phyloP scores from a whole-genome alignment of 2,888 invertebrate genomes.

The Caprella mutica region DNA sequence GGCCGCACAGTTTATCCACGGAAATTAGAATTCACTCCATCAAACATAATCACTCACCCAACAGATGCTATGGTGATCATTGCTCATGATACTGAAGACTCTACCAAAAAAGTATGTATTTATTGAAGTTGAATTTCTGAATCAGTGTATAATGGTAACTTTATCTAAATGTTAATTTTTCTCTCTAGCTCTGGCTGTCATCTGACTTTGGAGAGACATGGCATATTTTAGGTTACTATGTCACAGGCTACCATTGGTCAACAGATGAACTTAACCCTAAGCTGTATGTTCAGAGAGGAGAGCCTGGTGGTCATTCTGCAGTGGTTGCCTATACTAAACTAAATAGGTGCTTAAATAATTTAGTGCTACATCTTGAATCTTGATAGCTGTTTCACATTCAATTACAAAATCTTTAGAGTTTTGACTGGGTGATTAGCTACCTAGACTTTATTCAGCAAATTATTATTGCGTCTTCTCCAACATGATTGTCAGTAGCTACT shows the following conservation, averaged over 20 bases:
- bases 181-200: slow-evolving; percentile 59
- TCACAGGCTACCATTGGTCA: slow-evolving; percentile 67
- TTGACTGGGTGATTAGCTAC: too few species aligned
- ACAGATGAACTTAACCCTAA: slow-evolving; percentile 38
- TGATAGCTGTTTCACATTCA: too few species aligned
- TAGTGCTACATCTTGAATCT: too few species aligned
- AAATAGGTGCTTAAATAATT: slow-evolving; percentile 36
- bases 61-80: slow-evolving; percentile 57
- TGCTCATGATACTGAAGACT: slow-evolving; percentile 60
- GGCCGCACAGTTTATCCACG: slow-evolving; percentile 54
- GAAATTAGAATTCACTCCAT: slow-evolving; percentile 60
- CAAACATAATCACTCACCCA: slow-evolving; percentile 64
- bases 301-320: slow-evolving; percentile 50
- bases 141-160: neutral
- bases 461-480: too few species aligned
- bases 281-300: slow-evolving; percentile 50
- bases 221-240: slow-evolving; percentile 55
- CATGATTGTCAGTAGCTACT: too few species aligned
- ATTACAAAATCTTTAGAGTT: too few species aligned
- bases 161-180: neutral
- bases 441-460: too few species aligned
- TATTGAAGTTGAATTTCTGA: neutral
- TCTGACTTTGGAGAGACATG: slow-evolving; percentile 63
- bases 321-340: slow-evolving; percentile 42
- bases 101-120: slow-evolving; percentile 46